phyloP scores from a whole-genome alignment of 2,888 invertebrate species.

The Mycalesis mineus region DNA sequence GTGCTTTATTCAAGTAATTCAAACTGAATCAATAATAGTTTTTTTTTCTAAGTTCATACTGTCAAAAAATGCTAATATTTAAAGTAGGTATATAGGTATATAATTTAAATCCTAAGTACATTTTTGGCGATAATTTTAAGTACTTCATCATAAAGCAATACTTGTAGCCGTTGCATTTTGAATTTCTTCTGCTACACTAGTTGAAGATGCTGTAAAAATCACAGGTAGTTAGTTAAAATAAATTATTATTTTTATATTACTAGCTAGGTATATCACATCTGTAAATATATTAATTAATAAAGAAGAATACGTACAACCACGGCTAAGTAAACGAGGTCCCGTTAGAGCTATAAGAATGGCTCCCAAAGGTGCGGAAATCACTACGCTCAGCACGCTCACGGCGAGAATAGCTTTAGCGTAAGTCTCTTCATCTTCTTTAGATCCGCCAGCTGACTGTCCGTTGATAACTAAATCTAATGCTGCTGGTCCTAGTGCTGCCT shows the following conservation, averaged over 20 bases:
- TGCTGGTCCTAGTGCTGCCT: constrained; percentile 86
- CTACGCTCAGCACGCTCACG: constrained; percentile 84
- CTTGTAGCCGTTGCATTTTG: constrained; percentile 10
- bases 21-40: background rate
- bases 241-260: too few species aligned
- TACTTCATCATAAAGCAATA: constrained; percentile 15
- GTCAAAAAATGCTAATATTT: too few species aligned
- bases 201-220: too few species aligned
- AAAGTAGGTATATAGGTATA: too few species aligned
- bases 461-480: constrained; percentile 75
- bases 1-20: background rate
- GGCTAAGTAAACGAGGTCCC: constrained; percentile 78
- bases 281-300: too few species aligned
- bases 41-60: too few species aligned
- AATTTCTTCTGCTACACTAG: background rate
- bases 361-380: constrained; percentile 85
- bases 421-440: constrained; percentile 55
- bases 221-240: too few species aligned
- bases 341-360: constrained; percentile 83
- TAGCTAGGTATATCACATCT: too few species aligned
- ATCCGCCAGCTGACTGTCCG: constrained; percentile 58
- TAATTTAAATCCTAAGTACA: background rate
- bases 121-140: background rate
- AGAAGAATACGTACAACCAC: constrained; percentile 38
- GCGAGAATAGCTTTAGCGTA: constrained; percentile 81